phyloP scores from a whole-genome alignment of 2,113 vertebrate species.

The Oryzias javanicus region DNA sequence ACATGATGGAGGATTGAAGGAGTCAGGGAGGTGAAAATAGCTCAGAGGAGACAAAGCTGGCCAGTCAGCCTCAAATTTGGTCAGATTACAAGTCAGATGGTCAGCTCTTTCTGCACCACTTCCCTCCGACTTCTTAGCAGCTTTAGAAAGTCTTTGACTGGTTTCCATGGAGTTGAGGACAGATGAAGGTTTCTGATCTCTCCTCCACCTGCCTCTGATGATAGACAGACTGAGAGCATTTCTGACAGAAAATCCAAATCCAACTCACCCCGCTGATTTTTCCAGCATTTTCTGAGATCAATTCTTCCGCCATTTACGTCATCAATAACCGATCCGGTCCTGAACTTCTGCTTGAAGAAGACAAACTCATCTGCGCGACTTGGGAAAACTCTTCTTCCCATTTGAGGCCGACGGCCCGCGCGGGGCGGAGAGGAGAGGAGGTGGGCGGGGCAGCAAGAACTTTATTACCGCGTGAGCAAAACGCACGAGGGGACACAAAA shows the following conservation, averaged over 20 bases:
- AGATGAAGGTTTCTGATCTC: not conserved
- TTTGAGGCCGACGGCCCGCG: slow-evolving; percentile 35
- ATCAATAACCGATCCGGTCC: slow-evolving; percentile 22
- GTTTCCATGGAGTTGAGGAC: not conserved
- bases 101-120: slow-evolving; percentile 17
- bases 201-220: too few relatives aligned
- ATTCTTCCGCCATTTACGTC: slow-evolving; percentile 74
- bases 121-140: slow-evolving; percentile 4
- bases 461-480: too few relatives aligned
- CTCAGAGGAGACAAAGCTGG: slow-evolving; percentile 31
- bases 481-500: too few relatives aligned
- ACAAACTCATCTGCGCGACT: slow-evolving; percentile 30
- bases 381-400: slow-evolving; percentile 28
- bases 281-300: slow-evolving; percentile 50
- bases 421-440: slow-evolving; percentile 26
- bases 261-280: slow-evolving; percentile 67
- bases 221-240: too few relatives aligned
- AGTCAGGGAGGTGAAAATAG: slow-evolving; percentile 35
- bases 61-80: slow-evolving; percentile 42
- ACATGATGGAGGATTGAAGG: slow-evolving; percentile 18
- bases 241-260: too few relatives aligned
- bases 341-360: slow-evolving; percentile 19
- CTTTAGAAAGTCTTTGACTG: not conserved
- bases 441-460: slow-evolving; percentile 16
- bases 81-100: slow-evolving; percentile 26